Conservation (phyloP, 2,113 vertebrate species). For the Labeo catla region DNA sequence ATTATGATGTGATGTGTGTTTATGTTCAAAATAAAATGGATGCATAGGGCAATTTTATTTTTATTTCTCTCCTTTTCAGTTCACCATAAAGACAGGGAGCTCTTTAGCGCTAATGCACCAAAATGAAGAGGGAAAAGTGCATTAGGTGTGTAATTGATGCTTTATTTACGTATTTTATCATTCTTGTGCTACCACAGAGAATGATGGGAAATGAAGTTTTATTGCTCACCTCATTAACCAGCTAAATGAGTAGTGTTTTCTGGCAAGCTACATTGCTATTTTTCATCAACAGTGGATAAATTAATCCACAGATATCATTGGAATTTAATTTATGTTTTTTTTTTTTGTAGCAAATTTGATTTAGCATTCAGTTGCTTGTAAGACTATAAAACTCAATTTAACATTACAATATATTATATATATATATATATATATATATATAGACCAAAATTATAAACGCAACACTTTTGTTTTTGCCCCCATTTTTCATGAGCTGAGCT, state of each 20-base stretch:
- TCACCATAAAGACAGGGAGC: constrained; percentile 1
- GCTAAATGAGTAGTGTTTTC: neutral
- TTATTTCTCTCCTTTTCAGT: neutral
- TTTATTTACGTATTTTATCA: neutral
- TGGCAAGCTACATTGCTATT: neutral
- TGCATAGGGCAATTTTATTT: neutral
- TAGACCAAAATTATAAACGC: too few relatives aligned
- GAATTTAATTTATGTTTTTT: neutral
- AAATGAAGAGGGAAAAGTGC: constrained; percentile 9
- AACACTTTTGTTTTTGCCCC: too few relatives aligned
- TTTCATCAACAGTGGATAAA: neutral
- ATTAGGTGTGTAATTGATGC: constrained; percentile 29
- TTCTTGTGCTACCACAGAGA: constrained; percentile 1
- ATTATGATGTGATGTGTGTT: constrained; percentile 1
- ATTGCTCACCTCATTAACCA: neutral
- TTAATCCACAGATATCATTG: neutral
- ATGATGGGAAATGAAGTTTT: constrained; percentile 16
- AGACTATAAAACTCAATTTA: neutral
- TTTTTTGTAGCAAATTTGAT: neutral
- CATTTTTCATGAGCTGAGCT: too few relatives aligned
- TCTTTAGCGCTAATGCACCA: constrained; percentile 13
- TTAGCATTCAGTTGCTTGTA: neutral
- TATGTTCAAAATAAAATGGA: neutral
- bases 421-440: too few relatives aligned
- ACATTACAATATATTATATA: neutral